Evolutionary conservation across 2,113 vertebrate genomes (phyloP).

Genomic region (Promerops cafer): DNA sequence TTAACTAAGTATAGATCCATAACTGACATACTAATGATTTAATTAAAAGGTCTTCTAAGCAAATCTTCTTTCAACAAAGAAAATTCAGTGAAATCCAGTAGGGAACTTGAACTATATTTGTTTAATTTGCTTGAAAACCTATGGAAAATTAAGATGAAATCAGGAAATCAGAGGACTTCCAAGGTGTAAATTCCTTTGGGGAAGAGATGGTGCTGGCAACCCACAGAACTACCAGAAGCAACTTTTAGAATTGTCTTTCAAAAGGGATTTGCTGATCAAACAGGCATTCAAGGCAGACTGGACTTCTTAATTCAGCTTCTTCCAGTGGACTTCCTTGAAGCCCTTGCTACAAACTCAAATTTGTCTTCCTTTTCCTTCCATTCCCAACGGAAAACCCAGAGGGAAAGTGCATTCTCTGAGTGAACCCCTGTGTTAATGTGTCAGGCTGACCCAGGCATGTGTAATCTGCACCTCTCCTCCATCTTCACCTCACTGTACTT

Average conservation of each 20-base stretch:
- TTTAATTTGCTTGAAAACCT: background rate
- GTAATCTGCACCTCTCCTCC: background rate
- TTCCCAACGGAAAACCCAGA: background rate
- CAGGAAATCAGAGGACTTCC: background rate
- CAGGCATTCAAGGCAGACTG: background rate
- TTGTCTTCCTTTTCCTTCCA: background rate
- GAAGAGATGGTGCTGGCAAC: background rate
- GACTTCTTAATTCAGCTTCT: background rate
- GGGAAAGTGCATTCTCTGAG: background rate
- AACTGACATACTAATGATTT: background rate
- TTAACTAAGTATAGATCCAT: background rate
- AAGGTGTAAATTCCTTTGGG: background rate
- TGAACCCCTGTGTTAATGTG: background rate
- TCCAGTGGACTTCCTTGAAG: background rate
- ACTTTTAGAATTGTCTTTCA: background rate
- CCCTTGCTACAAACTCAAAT: background rate
- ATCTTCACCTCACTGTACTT: background rate
- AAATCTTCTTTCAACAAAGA: background rate
- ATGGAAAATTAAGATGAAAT: background rate
- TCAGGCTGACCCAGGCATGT: background rate
- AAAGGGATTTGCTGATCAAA: background rate
- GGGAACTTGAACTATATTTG: background rate
- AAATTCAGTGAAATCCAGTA: background rate
- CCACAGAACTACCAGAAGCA: background rate
- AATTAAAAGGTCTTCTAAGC: background rate